phyloP scores from a whole-genome alignment of 23 tunicate species.

The Corella eumyota region DNA sequence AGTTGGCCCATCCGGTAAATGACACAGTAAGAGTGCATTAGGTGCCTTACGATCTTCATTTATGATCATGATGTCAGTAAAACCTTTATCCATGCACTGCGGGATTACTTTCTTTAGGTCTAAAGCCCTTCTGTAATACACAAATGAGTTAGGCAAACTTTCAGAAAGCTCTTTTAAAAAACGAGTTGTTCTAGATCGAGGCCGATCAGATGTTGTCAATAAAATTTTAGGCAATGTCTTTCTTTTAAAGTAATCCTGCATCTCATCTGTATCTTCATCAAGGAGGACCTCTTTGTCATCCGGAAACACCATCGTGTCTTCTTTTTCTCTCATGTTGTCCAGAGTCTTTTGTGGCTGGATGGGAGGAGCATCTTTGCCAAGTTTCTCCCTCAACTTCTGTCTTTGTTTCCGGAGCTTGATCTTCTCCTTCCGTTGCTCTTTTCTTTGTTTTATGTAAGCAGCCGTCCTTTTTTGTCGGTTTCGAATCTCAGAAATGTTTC shows the following conservation, averaged over 20 bases:
- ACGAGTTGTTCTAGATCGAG: constrained; percentile 27
- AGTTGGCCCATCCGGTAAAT: constrained; percentile 97
- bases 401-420: constrained; percentile 78
- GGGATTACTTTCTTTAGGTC: constrained; percentile 83
- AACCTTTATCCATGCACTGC: constrained; percentile 71
- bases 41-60: constrained; percentile 93
- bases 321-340: constrained; percentile 87
- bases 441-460: constrained; percentile 18
- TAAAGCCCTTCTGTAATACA: constrained; percentile 48
- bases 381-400: constrained; percentile 49
- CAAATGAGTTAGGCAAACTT: constrained; percentile 43
- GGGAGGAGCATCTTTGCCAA: constrained; percentile 88
- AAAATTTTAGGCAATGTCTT: constrained; percentile 71
- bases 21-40: constrained; percentile 67
- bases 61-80: constrained; percentile 83
- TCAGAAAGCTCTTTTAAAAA: constrained; percentile 35
- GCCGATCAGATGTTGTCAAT: constrained; percentile 82
- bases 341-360: constrained; percentile 59
- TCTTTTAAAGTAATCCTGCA: constrained; percentile 70
- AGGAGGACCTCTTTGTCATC: constrained; percentile 79
- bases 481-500: constrained; percentile 36
- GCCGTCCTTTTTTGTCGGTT: constrained; percentile 48
- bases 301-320: constrained; percentile 84
- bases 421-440: constrained; percentile 47
- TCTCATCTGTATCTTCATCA: constrained; percentile 88